A percentile compares a stretch with the other conserved stretches of the same genome.
Conservation (phyloP, 2,113 vertebrate species). For the Prunella himalayana region DNA sequence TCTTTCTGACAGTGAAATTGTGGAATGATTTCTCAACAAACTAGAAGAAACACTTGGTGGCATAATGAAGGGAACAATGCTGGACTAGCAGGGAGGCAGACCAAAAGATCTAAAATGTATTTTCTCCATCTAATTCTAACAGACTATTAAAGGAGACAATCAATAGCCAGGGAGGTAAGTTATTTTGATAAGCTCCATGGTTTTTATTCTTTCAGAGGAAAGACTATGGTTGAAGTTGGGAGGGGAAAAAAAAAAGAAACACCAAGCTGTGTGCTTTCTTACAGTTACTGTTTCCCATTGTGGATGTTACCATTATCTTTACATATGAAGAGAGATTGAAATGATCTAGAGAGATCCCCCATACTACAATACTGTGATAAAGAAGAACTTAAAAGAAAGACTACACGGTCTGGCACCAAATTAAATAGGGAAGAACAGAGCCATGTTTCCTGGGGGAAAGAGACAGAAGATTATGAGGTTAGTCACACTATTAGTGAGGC, state of each 20-base stretch:
- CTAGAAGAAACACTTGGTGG: slow-evolving; percentile 14
- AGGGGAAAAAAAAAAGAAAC: slow-evolving; percentile 10
- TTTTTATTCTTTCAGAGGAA: slow-evolving; percentile 37
- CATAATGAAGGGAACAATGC: slow-evolving; percentile 47
- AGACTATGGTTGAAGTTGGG: slow-evolving; percentile 28
- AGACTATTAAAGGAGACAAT: slow-evolving; percentile 48
- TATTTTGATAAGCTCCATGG: slow-evolving; percentile 57
- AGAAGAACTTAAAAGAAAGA: slow-evolving; percentile 51
- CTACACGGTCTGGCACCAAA: slow-evolving; percentile 39
- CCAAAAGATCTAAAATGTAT: slow-evolving; percentile 39
- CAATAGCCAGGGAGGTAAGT: slow-evolving; percentile 62
- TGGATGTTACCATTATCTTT: slow-evolving; percentile 60
- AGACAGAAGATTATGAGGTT: slow-evolving; percentile 58
- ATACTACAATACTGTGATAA: slow-evolving; percentile 41
- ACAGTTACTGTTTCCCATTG: slow-evolving; percentile 38
- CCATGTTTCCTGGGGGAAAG: slow-evolving; percentile 37
- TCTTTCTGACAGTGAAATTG: slow-evolving; percentile 2
- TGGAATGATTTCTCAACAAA: slow-evolving; percentile 38
- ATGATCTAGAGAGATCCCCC: slow-evolving; percentile 52
- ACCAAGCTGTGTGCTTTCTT: slow-evolving; percentile 55
- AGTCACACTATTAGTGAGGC: slow-evolving; percentile 52
- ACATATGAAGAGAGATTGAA: slow-evolving; percentile 61
- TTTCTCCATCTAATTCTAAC: slow-evolving; percentile 49
- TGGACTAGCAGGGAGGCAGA: slow-evolving; percentile 19
- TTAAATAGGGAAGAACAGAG: slow-evolving; percentile 60